Conservation (phyloP, 2,888 invertebrate species). For the Drosophila quinaria region DNA sequence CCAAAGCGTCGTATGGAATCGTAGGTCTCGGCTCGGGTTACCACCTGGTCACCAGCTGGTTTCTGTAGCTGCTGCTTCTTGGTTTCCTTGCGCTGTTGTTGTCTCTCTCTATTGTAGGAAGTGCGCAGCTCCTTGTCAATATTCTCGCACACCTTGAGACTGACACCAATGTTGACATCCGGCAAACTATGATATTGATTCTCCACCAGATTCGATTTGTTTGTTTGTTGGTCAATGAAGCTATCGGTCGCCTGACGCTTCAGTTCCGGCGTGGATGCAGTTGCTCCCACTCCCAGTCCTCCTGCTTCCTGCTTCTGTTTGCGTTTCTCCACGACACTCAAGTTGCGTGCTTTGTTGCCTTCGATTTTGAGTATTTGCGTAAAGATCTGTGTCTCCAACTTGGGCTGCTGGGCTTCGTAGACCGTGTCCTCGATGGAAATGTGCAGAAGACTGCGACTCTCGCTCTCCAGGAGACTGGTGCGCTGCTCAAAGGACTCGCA, state of each 20-base stretch:
- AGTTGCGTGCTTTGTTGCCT: conserved; percentile 87
- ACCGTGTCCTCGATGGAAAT: conserved; percentile 84
- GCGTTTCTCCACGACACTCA: conserved; percentile 86
- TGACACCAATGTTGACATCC: conserved; percentile 90
- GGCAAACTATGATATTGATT: conserved; percentile 91
- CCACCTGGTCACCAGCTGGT: conserved; percentile 28
- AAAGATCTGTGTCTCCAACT: conserved; percentile 57
- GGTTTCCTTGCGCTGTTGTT: conserved; percentile 68
- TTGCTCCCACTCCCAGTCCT: conserved; percentile 5
- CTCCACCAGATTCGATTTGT: conserved; percentile 86
- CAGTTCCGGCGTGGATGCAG: conserved; percentile 46
- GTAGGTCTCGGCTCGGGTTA: conserved; percentile 80
- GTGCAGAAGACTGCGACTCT: conserved; percentile 78
- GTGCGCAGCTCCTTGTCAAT: conserved; percentile 90
- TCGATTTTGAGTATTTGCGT: conserved; percentile 80
- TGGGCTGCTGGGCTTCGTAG: conserved; percentile 53
- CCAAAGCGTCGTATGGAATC: conserved; percentile 85
- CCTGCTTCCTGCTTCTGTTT: conserved; percentile 73
- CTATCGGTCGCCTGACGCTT: conserved; percentile 74
- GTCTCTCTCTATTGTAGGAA: conserved; percentile 82
- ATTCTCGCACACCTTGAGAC: conserved; percentile 89
- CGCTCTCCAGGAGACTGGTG: conserved; percentile 59
- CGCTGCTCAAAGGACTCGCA: conserved; percentile 70
- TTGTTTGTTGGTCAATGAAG: conserved; percentile 36
- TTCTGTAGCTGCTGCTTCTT: conserved; percentile 22